A percentile compares a stretch with the other conserved stretches of the same genome.
Evolutionary conservation across 2,113 vertebrate species (phyloP).

Genomic region (Scomber scombrus): DNA sequence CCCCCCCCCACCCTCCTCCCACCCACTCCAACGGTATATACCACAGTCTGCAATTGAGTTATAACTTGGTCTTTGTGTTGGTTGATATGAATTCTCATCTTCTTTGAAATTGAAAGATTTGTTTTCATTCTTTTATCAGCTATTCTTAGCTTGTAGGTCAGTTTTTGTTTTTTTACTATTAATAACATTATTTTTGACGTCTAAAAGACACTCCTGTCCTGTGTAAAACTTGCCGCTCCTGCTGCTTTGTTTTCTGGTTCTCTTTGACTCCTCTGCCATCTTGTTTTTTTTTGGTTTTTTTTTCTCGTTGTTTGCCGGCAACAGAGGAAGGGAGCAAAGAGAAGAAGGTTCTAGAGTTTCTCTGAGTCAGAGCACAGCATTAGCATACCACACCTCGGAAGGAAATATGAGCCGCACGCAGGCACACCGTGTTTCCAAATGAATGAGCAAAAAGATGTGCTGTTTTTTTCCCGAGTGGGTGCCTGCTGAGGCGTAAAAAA

Average conservation of each 20-base stretch:
- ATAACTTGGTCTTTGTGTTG: constrained; percentile 67
- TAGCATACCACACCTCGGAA: constrained; percentile 32
- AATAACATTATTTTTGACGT: constrained; percentile 41
- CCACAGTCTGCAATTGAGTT: constrained; percentile 62
- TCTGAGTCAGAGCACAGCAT: constrained; percentile 35
- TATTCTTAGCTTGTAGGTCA: constrained; percentile 42
- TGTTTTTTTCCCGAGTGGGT: constrained; percentile 6
- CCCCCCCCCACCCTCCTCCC: constrained; percentile 40
- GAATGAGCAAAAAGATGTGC: constrained; percentile 34
- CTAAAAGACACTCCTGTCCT: constrained; percentile 47
- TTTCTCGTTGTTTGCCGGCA: constrained; percentile 57
- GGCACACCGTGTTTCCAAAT: constrained; percentile 35
- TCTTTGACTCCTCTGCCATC: constrained; percentile 68
- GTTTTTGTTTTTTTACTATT: constrained; percentile 30
- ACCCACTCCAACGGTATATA: constrained; percentile 62
- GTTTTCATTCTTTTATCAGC: constrained; percentile 39
- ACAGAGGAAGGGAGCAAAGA: constrained; percentile 58
- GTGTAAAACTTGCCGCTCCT: constrained; percentile 62
- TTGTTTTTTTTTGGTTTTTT: constrained; percentile 45
- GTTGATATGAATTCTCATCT: constrained; percentile 64
- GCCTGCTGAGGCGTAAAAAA: constrained; percentile 1
- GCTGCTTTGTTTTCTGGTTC: constrained; percentile 75
- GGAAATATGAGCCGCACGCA: constrained; percentile 39
- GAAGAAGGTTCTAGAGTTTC: constrained; percentile 38
- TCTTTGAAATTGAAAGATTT: constrained; percentile 40